Conservation (phyloP, 2,888 invertebrate genomes). For the Ochropleura plecta region DNA sequence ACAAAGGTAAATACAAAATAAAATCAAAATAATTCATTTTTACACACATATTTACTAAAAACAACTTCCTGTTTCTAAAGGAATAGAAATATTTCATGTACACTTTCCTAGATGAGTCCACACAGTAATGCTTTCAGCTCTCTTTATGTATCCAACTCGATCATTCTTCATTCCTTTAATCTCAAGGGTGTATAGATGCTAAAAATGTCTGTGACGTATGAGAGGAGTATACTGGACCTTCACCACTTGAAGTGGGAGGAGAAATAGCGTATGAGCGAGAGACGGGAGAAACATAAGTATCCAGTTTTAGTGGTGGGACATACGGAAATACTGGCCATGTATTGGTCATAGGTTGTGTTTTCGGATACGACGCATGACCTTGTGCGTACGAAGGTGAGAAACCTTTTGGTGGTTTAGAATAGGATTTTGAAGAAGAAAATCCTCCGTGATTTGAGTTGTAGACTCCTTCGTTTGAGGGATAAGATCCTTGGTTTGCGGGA, state of each 20-base stretch:
- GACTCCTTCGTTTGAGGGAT: background rate
- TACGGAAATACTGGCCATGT: background rate
- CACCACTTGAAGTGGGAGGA: background rate
- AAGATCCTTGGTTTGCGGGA: background rate
- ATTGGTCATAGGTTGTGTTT: background rate
- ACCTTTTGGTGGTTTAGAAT: background rate
- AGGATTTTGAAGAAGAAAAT: background rate
- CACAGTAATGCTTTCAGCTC: background rate
- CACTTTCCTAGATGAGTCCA: background rate
- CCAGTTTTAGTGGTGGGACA: background rate
- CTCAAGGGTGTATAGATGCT: background rate
- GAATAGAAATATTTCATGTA: background rate
- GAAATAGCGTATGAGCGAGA: conserved; percentile 2
- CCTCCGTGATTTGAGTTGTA: background rate
- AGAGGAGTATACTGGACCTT: background rate
- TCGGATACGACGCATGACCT: background rate
- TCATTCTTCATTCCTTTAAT: background rate
- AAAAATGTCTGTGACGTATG: conserved; percentile 3
- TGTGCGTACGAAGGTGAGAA: background rate
- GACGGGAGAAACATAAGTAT: conserved; percentile 2
- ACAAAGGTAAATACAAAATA: background rate
- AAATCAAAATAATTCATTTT: background rate
- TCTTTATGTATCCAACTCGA: background rate
- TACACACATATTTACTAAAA: background rate
- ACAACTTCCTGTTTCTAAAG: background rate